Base-by-base conservation (phyloP, 2,888 invertebrate species). In the Cryptus viduatorius region DNA sequence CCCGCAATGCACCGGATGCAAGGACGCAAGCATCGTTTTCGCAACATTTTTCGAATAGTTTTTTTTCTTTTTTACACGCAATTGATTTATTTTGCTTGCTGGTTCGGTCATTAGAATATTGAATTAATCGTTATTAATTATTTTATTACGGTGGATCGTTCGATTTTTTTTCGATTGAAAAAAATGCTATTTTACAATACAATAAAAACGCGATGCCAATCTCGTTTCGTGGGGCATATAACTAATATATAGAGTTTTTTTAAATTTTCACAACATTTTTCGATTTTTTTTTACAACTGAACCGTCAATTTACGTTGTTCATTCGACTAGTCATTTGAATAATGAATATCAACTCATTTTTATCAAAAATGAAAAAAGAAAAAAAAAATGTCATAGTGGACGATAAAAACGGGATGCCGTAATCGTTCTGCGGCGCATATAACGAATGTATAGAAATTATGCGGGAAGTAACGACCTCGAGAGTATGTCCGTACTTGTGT, bases 1-100 rank as follows among this genome's bases (percentile, higher is more conserved):
- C 65, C 12, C 79, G 59, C 77, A 53, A 71, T 79, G 81, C 80
- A 86, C 87, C 84, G 86, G 84, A 86, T 86, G 84, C 69, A 81
- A 69, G 77, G 69, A 78, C 81, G 65, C 64, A 75, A 37, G 67
- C 72, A 10, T 50, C 19, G 24, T 69, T 14, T 16, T 24, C 42
- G 12, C 19, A 61, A 12, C 44, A 19, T 44, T 44, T 5, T 44
- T 67, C 16, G 10, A 14, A 16, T 12, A 8, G 31, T 12, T 42
- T 48, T 44, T 76, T 76, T 19, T 37, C 48, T 48, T 56, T 56
- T 19, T 56, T 1, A 12, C 56, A 12, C 56, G 4, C 10, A 19
- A 10, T 56, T 24, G 19, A 19, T 24, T 24, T 24, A 19, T 19
- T 56, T 56, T 10, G 56, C 56, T 24, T 10, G 1, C 4, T 37